These are phyloP conservation scores for Rhopilema esculentum DNA, from an alignment of 30 jellyfish, hydroid and myxozoan species.

Conservation along the genomic window DNA sequence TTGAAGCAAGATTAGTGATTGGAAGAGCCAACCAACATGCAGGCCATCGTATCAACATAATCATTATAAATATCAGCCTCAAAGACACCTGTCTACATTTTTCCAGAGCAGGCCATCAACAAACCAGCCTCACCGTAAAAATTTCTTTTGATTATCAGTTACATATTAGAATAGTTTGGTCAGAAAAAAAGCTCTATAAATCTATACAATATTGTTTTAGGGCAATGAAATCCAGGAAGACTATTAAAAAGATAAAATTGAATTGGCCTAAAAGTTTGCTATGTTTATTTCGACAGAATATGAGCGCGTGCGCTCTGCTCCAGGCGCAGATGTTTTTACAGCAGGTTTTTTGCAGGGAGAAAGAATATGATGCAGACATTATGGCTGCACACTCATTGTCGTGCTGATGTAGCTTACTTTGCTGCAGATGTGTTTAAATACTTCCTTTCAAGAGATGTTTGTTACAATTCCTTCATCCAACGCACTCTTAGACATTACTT, in stretches of 20 bases:
- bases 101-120: constrained; percentile 14
- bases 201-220: neutral
- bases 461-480: no score
- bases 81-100: constrained; percentile 39
- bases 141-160: neutral
- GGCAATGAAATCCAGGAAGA: neutral
- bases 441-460: no score
- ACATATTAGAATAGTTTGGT: neutral
- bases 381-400: neutral
- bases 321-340: constrained; percentile 29
- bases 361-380: neutral
- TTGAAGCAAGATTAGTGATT: constrained; percentile 16
- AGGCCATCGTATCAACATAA: constrained; percentile 33
- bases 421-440: neutral
- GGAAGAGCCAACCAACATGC: constrained; percentile 10
- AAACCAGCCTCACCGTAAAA: neutral
- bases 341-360: constrained; percentile 34
- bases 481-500: no score
- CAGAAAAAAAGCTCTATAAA: neutral
- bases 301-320: constrained; percentile 15
- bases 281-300: neutral
- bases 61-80: constrained; percentile 5
- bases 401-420: neutral
- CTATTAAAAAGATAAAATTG: neutral
- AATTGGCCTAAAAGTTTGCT: neutral